Evolutionary conservation across 2,888 invertebrate species (phyloP).

Genomic region (Lymantria dispar): DNA sequence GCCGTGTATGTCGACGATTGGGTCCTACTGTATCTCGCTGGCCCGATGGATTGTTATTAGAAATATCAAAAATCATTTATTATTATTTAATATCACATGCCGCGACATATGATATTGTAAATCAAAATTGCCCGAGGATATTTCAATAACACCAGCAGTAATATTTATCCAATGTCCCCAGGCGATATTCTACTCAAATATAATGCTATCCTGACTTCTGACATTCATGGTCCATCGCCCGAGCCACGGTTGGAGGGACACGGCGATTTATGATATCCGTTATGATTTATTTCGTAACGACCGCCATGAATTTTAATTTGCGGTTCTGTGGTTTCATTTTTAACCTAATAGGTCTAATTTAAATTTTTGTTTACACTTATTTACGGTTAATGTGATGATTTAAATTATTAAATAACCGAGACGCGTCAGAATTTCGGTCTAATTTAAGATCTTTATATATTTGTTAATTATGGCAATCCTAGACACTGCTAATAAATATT

Average conservation of each 20-base stretch:
- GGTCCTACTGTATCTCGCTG: too few relatives aligned
- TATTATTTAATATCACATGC: too few relatives aligned
- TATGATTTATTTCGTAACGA: conserved; percentile 40
- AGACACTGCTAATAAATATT: too few relatives aligned
- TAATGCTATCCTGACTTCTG: conserved; percentile 35
- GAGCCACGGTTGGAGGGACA: conserved; percentile 30
- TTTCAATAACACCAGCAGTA: not conserved
- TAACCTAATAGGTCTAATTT: not conserved
- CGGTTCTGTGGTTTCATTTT: conserved; percentile 19
- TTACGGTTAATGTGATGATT: conserved; percentile 8
- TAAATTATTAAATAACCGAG: not conserved
- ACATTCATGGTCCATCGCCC: conserved; percentile 49
- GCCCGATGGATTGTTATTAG: too few relatives aligned
- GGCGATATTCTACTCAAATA: conserved; percentile 9
- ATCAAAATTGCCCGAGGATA: too few relatives aligned
- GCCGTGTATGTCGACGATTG: too few relatives aligned
- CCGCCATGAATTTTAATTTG: conserved; percentile 18
- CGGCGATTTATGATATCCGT: conserved; percentile 44
- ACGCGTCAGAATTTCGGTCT: too few relatives aligned
- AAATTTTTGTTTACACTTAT: conserved; percentile 5
- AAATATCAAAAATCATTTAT: too few relatives aligned
- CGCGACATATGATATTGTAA: too few relatives aligned
- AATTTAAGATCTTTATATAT: too few relatives aligned
- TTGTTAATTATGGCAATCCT: too few relatives aligned
- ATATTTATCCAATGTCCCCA: conserved; percentile 20